phyloP scores from a whole-genome alignment of 1,140 invertebrate species.

The Drosophila guanche region DNA sequence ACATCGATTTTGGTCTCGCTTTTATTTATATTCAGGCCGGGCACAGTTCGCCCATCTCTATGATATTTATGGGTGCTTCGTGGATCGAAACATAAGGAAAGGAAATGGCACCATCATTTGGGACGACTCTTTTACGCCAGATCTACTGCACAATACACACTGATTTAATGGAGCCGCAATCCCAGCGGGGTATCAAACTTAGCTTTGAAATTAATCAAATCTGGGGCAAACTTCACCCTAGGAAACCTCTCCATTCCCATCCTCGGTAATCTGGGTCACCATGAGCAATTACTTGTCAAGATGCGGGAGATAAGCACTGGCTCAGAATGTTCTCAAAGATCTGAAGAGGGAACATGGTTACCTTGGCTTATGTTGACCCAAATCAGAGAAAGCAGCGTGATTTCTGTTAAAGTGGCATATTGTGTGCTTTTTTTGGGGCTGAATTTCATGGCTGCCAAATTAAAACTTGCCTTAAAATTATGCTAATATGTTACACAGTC shows the following conservation, averaged over 20 bases:
- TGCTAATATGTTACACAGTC: constrained; percentile 31
- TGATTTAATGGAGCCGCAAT: constrained; percentile 10
- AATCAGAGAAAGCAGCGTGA: constrained; percentile 6
- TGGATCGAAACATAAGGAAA: neutral
- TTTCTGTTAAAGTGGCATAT: constrained; percentile 4
- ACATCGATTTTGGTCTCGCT: constrained; percentile 50
- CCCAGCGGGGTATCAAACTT: constrained; percentile 5
- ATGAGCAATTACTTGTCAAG: constrained; percentile 22
- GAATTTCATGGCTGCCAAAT: constrained; percentile 33
- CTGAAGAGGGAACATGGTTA: neutral
- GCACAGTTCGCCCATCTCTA: neutral
- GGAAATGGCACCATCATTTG: no score
- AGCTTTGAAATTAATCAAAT: constrained; percentile 23
- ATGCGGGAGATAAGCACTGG: constrained; percentile 18
- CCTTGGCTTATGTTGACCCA: constrained; percentile 14
- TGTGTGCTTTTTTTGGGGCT: neutral
- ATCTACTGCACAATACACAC: neutral
- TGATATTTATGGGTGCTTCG: neutral
- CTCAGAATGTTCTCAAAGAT: neutral
- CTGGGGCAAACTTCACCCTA: neutral
- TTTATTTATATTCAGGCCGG: constrained; percentile 17
- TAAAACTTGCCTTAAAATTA: constrained; percentile 41
- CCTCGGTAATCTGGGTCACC: constrained; percentile 23
- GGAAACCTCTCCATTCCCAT: no score
- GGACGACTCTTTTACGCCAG: no score